phyloP scores from a whole-genome alignment of 2,113 vertebrate species.

The Zosterops lateralis region DNA sequence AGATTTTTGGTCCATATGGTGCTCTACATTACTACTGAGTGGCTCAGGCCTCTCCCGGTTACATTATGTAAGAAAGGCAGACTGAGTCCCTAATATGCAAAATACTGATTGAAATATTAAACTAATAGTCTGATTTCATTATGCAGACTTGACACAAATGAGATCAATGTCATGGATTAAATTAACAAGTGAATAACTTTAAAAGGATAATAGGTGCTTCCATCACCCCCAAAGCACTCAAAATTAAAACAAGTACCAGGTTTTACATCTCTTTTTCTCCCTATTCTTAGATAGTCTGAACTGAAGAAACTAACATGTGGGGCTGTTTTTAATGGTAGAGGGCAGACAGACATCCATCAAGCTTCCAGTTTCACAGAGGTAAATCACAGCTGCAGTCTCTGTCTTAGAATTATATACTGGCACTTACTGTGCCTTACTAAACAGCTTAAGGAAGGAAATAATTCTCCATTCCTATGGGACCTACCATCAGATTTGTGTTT shows the following conservation, averaged over 20 bases:
- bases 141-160: constrained; percentile 20
- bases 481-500: neutral
- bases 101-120: constrained; percentile 15
- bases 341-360: neutral
- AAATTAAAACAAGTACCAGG: neutral
- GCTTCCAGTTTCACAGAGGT: neutral
- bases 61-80: neutral
- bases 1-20: neutral
- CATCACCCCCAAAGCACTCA: neutral
- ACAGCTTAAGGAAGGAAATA: neutral
- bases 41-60: neutral
- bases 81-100: neutral
- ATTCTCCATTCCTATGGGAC: neutral
- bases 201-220: constrained; percentile 27
- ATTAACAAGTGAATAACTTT: constrained; percentile 37
- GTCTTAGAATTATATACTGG: neutral
- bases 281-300: neutral
- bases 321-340: neutral
- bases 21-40: neutral
- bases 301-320: neutral
- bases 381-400: neutral
- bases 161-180: constrained; percentile 13
- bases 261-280: neutral
- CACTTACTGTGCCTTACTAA: neutral
- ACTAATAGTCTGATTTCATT: constrained; percentile 26